Conservation (phyloP, 1,140 invertebrate genomes). For the Pseudomyrmex cubaensis region DNA sequence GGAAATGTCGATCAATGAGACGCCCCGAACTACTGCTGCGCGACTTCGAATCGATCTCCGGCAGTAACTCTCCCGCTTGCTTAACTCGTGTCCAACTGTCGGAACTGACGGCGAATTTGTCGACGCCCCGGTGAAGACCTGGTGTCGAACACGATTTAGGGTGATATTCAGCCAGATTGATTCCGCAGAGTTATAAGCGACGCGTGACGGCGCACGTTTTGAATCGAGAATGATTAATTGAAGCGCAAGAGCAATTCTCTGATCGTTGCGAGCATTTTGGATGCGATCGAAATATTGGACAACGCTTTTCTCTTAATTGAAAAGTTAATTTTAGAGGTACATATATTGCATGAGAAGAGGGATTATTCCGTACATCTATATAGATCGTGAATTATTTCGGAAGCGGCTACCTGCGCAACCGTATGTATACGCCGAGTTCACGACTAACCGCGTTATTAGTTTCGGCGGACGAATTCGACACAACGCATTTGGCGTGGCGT, state of each 20-base stretch:
- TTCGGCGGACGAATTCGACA: slow-evolving; percentile 54
- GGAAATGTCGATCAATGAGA: slow-evolving; percentile 62
- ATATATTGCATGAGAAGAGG: not conserved
- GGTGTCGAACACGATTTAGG: slow-evolving; percentile 25
- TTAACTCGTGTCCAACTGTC: slow-evolving; percentile 53
- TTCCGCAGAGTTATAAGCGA: slow-evolving; percentile 8
- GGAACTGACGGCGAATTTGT: slow-evolving; percentile 52
- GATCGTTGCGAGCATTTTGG: too few relatives aligned
- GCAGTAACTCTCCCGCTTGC: slow-evolving; percentile 33
- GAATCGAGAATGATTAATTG: slow-evolving; percentile 12
- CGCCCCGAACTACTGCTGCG: not conserved
- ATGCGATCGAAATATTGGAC: not conserved
- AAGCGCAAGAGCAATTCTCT: too few relatives aligned
- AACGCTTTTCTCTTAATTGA: not conserved
- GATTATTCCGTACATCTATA: not conserved
- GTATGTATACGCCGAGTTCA: not conserved
- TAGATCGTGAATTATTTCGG: slow-evolving; percentile 10
- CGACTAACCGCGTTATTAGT: slow-evolving; percentile 68
- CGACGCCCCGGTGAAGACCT: not conserved
- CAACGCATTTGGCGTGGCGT: slow-evolving; percentile 43
- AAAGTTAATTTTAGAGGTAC: not conserved
- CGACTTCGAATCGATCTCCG: slow-evolving; percentile 37
- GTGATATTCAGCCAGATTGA: slow-evolving; percentile 24
- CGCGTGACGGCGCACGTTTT: not conserved
- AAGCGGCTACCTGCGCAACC: not conserved